Conservation (phyloP, 2,888 invertebrate genomes). For the Glaucopsyche alexis region DNA sequence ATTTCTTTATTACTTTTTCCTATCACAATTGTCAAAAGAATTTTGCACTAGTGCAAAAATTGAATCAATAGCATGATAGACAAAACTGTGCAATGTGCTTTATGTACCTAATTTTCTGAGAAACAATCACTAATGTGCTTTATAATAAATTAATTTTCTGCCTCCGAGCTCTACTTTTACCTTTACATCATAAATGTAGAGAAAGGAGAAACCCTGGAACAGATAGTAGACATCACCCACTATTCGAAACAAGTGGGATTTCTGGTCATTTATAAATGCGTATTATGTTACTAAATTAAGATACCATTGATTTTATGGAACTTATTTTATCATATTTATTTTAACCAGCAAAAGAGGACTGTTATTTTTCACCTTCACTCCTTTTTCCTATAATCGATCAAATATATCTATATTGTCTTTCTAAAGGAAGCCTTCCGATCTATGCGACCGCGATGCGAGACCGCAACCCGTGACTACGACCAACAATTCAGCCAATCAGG, state of each 20-base stretch:
- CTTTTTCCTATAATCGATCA: too few relatives aligned
- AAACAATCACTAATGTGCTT: slow-evolving; percentile 4
- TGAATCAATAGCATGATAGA: neutral
- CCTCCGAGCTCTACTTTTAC: slow-evolving; percentile 18
- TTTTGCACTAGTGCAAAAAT: neutral
- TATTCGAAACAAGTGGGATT: neutral
- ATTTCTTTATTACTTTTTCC: neutral
- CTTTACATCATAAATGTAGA: slow-evolving; percentile 25
- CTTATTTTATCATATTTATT: too few relatives aligned
- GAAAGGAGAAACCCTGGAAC: slow-evolving; percentile 24
- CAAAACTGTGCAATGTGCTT: neutral
- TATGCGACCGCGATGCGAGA: too few relatives aligned
- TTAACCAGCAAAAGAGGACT: neutral
- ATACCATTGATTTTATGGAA: neutral
- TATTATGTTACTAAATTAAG: neutral
- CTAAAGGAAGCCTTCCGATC: too few relatives aligned
- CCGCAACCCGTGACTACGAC: too few relatives aligned
- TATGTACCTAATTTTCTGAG: neutral
- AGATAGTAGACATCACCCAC: neutral
- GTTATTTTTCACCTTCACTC: neutral
- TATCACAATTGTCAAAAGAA: neutral
- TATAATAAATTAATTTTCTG: neutral
- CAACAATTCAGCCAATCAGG: too few relatives aligned
- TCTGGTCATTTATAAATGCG: neutral
- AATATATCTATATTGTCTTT: too few relatives aligned